A percentile compares a stretch with the other conserved stretches of the same genome.
Evolutionary conservation across 2,888 invertebrate species (phyloP).

Genomic region (Girardia tigrina): DNA sequence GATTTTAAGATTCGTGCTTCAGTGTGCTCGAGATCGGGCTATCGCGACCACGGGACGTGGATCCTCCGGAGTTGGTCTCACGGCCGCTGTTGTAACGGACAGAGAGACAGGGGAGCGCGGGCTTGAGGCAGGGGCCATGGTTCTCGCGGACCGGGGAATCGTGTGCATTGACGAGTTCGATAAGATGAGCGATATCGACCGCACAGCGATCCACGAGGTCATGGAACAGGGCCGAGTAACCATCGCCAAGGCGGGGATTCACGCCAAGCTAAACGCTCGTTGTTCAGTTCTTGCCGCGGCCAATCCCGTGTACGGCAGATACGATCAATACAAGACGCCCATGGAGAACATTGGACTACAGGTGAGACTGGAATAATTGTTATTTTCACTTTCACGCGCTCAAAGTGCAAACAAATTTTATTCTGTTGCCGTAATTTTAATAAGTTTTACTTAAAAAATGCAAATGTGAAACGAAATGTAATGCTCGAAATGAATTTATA

Average conservation of each 20-base stretch:
- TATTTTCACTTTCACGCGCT: too few relatives aligned
- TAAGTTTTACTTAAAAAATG: too few relatives aligned
- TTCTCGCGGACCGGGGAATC: constrained; percentile 89
- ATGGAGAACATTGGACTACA: constrained; percentile 99
- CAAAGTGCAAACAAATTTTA: too few relatives aligned
- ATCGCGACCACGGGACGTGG: constrained; percentile 93
- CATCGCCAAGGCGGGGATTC: constrained; percentile 92
- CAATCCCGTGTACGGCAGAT: constrained; percentile 94
- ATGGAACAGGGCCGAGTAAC: constrained; percentile 94
- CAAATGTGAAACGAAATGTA: too few relatives aligned
- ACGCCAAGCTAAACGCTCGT: constrained; percentile 56
- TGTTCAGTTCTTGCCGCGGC: constrained; percentile 97
- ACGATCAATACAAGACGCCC: constrained; percentile 94
- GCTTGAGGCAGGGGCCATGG: constrained; percentile 96
- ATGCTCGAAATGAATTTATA: too few relatives aligned
- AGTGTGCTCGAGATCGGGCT: constrained; percentile 75
- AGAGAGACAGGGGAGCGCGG: constrained; percentile 65
- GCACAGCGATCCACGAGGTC: constrained; percentile 97
- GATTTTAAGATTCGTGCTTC: constrained; percentile 65
- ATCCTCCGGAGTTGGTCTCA: constrained; percentile 91
- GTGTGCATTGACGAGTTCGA: constrained; percentile 96
- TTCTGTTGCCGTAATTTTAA: too few relatives aligned
- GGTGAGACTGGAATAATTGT: too few relatives aligned
- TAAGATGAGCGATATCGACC: constrained; percentile 89
- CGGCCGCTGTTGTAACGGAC: constrained; percentile 91